Evolutionary conservation across 1,140 invertebrate genomes (phyloP), one percentile per base, ranked within the genome.

Genomic region (Catajapyx aquilonaris): DNA sequence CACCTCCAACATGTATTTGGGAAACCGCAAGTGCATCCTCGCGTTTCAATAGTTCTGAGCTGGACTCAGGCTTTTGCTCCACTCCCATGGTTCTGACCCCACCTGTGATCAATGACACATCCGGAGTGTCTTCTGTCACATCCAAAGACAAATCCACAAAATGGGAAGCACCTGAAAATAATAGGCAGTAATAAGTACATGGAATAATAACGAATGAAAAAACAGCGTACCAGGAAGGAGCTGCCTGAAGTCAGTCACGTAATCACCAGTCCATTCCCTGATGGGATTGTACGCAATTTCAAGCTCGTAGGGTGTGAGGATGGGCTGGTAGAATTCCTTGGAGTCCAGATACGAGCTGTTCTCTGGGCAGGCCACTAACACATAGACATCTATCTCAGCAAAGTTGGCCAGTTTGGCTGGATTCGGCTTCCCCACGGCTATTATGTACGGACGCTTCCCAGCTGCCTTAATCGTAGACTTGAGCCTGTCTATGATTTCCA

Each of bases 371-470:
- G 83, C 72, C 44, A 95, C 75, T 34, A 86, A 62, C 2, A 94
- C 77, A 64, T 85, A 95, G 32, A 81, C 68, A 54, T 95, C 86
- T 35, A 93, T 75, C 66, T 91, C 84, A 36, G 77, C 69, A 57
- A 91, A 86, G 60, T 96, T 96, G 1, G 86, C 86, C 38, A 96
- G 57, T 59, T 96, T 96, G 1, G 79, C 72, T 30, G 78, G 72
- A 65, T 87, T 94, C 13, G 86, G 74, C 59, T 88, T 88, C 2
- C 88, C 88, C 36, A 95, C 76, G 20, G 80, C 80, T 31, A 95
- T 71, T n/a, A 84, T 75, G 48, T 94, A 93, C 36, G 69, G 73
- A 49, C 84, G 87, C 52, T 88, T 88, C 1, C 75, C 75, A 25
- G 73, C 71, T 25, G 61, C 53, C 48, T 71, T 74, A 1, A 83